These are phyloP conservation scores for Yponomeuta plumbellus DNA, from an alignment of 2,888 invertebrate genomes.

Conservation along the genomic window DNA sequence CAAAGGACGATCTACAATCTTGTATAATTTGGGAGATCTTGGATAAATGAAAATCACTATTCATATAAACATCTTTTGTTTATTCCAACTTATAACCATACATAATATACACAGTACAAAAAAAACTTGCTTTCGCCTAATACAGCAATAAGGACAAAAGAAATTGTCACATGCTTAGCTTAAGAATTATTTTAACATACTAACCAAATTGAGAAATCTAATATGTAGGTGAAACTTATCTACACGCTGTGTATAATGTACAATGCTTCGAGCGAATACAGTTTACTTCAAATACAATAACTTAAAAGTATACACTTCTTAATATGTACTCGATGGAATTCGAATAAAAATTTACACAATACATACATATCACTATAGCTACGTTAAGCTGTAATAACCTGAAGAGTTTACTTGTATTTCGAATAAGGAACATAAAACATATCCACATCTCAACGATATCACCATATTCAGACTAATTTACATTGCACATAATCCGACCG, in stretches of 20 bases:
- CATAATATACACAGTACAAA: slow-evolving; percentile 90
- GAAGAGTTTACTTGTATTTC: slow-evolving; percentile 75
- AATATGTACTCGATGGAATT: slow-evolving; percentile 76
- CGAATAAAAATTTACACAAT: slow-evolving; percentile 75
- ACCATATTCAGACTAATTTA: slow-evolving; percentile 75
- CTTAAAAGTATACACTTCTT: slow-evolving; percentile 74
- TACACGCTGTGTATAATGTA: slow-evolving; percentile 53
- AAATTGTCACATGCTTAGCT: slow-evolving; percentile 68
- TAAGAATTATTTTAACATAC: slow-evolving; percentile 62
- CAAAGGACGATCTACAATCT: no score
- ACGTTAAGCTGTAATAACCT: slow-evolving; percentile 70
- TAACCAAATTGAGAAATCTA: slow-evolving; percentile 74
- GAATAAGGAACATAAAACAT: slow-evolving; percentile 76
- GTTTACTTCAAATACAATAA: slow-evolving; percentile 69
- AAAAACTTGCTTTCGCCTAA: slow-evolving; percentile 79
- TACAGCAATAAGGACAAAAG: slow-evolving; percentile 73
- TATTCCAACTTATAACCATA: slow-evolving; percentile 83
- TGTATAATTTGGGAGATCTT: no score
- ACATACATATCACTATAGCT: slow-evolving; percentile 74
- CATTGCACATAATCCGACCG: slow-evolving; percentile 69
- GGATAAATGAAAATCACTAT: slow-evolving; percentile 23
- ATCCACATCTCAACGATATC: slow-evolving; percentile 73
- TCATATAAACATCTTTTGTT: slow-evolving; percentile 75
- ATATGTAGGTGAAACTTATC: slow-evolving; percentile 35
- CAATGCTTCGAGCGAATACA: slow-evolving; percentile 75